Evolutionary conservation across 2,113 vertebrate genomes (phyloP).

Genomic region (Ovis canadensis): DNA sequence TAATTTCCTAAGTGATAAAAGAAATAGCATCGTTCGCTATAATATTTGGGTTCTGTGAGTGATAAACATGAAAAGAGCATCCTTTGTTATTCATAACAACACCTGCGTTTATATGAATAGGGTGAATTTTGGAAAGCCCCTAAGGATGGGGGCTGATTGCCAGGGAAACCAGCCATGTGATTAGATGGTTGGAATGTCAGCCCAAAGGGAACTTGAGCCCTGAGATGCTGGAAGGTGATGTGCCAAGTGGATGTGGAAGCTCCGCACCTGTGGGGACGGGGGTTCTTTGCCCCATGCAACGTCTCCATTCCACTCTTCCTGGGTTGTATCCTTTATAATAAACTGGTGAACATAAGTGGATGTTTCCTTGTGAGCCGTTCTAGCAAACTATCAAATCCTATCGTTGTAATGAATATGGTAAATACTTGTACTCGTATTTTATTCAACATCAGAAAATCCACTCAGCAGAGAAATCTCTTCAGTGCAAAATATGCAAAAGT

Average conservation of each 20-base stretch:
- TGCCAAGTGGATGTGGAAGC: background rate
- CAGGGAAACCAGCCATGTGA: background rate
- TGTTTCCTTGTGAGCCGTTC: background rate
- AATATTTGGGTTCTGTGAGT: background rate
- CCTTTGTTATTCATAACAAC: background rate
- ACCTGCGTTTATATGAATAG: background rate
- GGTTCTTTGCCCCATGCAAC: background rate
- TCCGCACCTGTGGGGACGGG: background rate
- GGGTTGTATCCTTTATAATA: background rate
- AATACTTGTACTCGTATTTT: background rate
- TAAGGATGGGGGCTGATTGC: background rate
- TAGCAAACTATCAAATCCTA: background rate
- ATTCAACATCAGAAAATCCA: background rate
- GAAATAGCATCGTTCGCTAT: background rate
- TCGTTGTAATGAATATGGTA: background rate
- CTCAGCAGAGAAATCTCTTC: background rate
- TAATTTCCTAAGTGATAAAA: background rate
- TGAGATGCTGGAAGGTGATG: background rate
- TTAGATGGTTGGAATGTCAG: background rate
- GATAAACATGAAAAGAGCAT: background rate
- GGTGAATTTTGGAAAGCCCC: background rate
- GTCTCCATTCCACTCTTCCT: background rate
- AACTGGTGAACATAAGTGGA: background rate
- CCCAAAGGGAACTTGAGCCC: background rate
- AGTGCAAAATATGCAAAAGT: background rate